Evolutionary conservation across 2,113 vertebrate genomes (phyloP).

Genomic region (human (Homo sapiens)): GRCh38 chr1:183283501-183284000

Average conservation of each 20-base stretch:
- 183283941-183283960: not conserved
- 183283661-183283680: fast-evolving
- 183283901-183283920: not conserved
- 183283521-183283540: not conserved
- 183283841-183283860: not conserved
- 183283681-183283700: not conserved
- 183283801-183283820: not conserved
- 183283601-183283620: not conserved
- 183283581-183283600: not conserved
- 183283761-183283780: fast-evolving
- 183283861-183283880: not conserved
- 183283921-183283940: fast-evolving
- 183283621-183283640: not conserved
- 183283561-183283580: not conserved
- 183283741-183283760: not conserved
- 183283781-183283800: not conserved
- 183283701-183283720: not conserved
- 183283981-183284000: slow-evolving; percentile 91
- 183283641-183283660: too few species aligned
- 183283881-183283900: not conserved
- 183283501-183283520: fast-evolving
- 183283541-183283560: not conserved
- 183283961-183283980: not conserved
- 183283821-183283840: not conserved
- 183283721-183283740: not conserved